These are phyloP conservation scores for Peromyscus aztecus DNA, from an alignment of 2,797 vertebrate species.

Conservation along the genomic window DNA sequence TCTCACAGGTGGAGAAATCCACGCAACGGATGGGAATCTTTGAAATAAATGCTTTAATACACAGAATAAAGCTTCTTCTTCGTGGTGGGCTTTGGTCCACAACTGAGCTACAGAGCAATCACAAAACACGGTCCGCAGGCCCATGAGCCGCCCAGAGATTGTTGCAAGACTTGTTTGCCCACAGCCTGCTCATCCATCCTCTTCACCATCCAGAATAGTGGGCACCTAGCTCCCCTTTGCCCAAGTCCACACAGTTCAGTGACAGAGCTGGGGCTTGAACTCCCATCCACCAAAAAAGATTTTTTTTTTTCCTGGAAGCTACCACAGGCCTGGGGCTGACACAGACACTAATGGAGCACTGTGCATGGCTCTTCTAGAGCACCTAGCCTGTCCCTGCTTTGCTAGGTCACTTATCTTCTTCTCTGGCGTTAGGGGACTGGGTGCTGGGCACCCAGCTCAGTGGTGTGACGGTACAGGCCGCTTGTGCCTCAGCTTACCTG, in stretches of 20 bases:
- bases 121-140: rapidly evolving
- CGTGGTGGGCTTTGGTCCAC: not conserved
- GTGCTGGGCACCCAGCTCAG: not conserved
- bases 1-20: not conserved
- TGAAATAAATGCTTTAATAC: not conserved
- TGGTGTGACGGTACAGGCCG: no score
- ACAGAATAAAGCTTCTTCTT: not conserved
- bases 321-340: not conserved
- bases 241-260: not conserved
- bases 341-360: not conserved
- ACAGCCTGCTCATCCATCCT: not conserved
- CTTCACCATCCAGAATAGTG: rapidly evolving
- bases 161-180: rapidly evolving
- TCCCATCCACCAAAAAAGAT: not conserved
- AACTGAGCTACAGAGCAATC: no score
- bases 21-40: not conserved
- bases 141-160: no score
- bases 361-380: no score
- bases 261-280: not conserved
- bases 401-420: not conserved
- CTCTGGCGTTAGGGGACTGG: no score
- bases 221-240: not conserved
- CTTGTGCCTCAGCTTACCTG: not conserved
- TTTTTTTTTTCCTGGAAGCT: not conserved
- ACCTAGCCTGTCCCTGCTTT: not conserved